Evolutionary conservation across 2,797 vertebrate genomes (phyloP), one percentile per base, ranked within the genome.

Genomic region (Propithecus deckenii): DNA sequence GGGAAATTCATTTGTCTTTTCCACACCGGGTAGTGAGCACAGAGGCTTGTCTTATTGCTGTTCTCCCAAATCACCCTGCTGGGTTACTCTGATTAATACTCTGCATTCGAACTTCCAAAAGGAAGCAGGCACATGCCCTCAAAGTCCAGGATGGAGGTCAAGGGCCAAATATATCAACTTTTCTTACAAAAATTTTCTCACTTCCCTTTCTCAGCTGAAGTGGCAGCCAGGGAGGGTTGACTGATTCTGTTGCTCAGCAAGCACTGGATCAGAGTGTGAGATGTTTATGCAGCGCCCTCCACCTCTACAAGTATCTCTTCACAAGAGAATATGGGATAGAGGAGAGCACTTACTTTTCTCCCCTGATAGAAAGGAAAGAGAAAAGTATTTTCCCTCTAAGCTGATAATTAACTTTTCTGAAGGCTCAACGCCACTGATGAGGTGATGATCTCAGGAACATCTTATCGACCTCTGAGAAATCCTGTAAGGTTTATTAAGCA

Each of bases 331-430:
- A 30, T 18, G 13, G 35, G 15, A 14, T 30, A 28, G 14, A 10
- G 20, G 15, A 81, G 20, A 89, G 13, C 41, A 52, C n/a, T 96
- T 59, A 65, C 23, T 23, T 81, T 80, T 52, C 23, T 79, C 50
- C 2, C 67, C 20, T 50, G 48, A 38, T 79, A 69, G 32, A 50
- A 91, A 76, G 25, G 28, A n/a, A 75, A 80, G 52, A 32, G 35
- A 72, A 75, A 67, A 75, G 7, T 28, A 57, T 94, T 97, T 96
- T 88, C 4, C 20, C 17, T 59, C 35, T 76, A 90, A 96, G 41
- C 8, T 12, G 72, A 15, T 74, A 92, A 88, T 96, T 94, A 92
- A 11, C 25, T 94, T 96, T 92, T 67, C 81, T 92, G 76, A 92
- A 96, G n/a, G 25, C 48, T 78, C 41, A 81, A 72, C 43, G 41